phyloP scores from a whole-genome alignment of 2,888 invertebrate species.

The Phortica magna region DNA sequence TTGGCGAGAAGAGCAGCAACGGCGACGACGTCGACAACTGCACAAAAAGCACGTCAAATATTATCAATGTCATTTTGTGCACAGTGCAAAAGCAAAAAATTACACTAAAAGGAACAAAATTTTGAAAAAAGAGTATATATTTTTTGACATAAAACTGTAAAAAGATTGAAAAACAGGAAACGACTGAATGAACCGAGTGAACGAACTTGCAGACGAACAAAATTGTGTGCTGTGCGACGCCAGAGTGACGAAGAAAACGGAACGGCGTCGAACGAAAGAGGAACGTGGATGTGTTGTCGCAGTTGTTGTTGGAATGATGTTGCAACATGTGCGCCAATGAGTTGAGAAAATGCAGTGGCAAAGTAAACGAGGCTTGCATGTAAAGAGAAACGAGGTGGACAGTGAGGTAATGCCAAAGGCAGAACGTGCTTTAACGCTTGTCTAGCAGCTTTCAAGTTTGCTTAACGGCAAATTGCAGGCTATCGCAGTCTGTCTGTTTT shows the following conservation, averaged over 20 bases:
- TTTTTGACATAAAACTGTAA: slow-evolving; percentile 64
- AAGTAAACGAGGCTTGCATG: background rate
- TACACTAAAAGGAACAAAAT: background rate
- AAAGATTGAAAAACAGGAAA: slow-evolving; percentile 29
- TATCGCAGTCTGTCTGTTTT: background rate
- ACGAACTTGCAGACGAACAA: background rate
- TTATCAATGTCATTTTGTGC: slow-evolving; percentile 58
- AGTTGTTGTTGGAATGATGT: background rate
- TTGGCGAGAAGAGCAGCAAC: background rate
- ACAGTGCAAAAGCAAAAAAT: slow-evolving; percentile 7
- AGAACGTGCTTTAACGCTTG: slow-evolving; percentile 66
- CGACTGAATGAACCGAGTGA: slow-evolving; percentile 55
- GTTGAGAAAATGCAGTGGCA: slow-evolving; percentile 15
- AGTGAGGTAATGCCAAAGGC: slow-evolving; percentile 4
- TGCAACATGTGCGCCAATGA: slow-evolving; percentile 29
- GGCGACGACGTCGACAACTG: slow-evolving; percentile 41
- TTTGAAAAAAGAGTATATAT: slow-evolving; percentile 30
- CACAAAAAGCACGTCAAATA: slow-evolving; percentile 60
- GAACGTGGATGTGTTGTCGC: background rate
- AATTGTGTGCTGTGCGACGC: slow-evolving; percentile 31
- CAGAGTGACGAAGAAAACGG: background rate
- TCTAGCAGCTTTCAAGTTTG: slow-evolving; percentile 67
- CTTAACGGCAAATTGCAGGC: slow-evolving; percentile 56
- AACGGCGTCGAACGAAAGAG: background rate
- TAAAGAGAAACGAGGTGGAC: background rate